These are phyloP conservation scores for Sycophila texana DNA, from an alignment of 2,888 invertebrate genomes.

Conservation along the genomic window DNA sequence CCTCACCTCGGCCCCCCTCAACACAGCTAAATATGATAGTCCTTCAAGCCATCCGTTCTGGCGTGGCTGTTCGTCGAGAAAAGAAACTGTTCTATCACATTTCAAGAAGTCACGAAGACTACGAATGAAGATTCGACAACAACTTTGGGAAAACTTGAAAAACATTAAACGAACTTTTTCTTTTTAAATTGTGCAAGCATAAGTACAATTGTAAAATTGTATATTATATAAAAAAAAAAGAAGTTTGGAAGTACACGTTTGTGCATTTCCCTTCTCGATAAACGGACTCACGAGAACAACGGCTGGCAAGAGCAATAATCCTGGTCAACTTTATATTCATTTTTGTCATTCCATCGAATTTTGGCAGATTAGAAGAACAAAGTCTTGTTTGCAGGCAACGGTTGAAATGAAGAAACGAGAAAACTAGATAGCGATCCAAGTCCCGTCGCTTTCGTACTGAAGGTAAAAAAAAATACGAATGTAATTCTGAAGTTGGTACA, in stretches of 20 bases:
- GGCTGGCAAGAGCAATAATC: conserved; percentile 43
- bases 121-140: conserved; percentile 3
- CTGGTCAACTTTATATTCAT: conserved; percentile 42
- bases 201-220: neutral
- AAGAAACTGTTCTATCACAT: conserved; percentile 38
- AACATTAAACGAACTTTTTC: neutral
- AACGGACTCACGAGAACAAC: conserved; percentile 16
- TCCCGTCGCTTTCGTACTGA: conserved; percentile 14
- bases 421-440: conserved; percentile 13
- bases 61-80: conserved; percentile 18
- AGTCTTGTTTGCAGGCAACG: conserved; percentile 26
- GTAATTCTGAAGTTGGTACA: neutral
- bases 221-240: conserved; percentile 1
- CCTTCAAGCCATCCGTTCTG: conserved; percentile 44
- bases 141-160: neutral
- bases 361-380: conserved; percentile 51
- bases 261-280: conserved; percentile 42
- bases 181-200: conserved; percentile 9
- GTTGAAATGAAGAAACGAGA: conserved; percentile 16
- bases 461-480: neutral
- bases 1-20: conserved; percentile 73
- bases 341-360: conserved; percentile 48
- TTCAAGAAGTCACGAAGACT: neutral
- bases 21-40: conserved; percentile 68
- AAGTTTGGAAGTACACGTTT: conserved; percentile 21